A percentile compares a stretch with the other conserved stretches of the same genome.
These are phyloP conservation scores for Sminthurinus aureus DNA, from an alignment of 2,888 invertebrate genomes.

Conservation along the genomic window DNA sequence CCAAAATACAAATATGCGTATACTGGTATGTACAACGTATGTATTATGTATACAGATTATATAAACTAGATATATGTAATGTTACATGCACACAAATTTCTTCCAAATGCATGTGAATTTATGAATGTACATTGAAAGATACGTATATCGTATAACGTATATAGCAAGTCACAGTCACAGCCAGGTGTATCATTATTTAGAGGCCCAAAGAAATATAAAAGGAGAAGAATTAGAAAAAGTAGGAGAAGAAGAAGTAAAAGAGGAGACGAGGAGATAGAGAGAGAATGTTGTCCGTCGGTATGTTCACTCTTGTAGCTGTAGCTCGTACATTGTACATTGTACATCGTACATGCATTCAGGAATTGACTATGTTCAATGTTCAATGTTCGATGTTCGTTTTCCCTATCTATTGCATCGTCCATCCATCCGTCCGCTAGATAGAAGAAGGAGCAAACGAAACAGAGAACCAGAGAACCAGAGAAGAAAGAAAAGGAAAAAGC, in stretches of 20 bases:
- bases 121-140: neutral
- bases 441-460: neutral
- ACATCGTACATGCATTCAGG: slow-evolving; percentile 1
- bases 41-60: too few relatives aligned
- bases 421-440: slow-evolving; percentile 12
- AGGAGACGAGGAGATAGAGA: neutral
- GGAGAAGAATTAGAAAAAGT: neutral
- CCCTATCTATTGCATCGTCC: slow-evolving; percentile 7
- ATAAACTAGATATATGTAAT: neutral
- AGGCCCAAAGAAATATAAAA: neutral
- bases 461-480: neutral
- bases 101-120: neutral
- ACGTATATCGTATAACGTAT: neutral
- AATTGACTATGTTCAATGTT: slow-evolving; percentile 18
- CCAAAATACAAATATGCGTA: neutral
- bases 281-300: slow-evolving; percentile 22
- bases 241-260: neutral
- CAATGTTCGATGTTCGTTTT: too few relatives aligned
- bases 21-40: neutral
- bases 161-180: too few relatives aligned
- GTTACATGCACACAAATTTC: neutral
- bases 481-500: neutral
- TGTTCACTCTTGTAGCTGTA: slow-evolving; percentile 8
- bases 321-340: too few relatives aligned
- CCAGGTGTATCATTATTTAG: neutral